Conservation (phyloP, 1,140 invertebrate genomes). For the Pachyrhynchus sulphureomaculatus region DNA sequence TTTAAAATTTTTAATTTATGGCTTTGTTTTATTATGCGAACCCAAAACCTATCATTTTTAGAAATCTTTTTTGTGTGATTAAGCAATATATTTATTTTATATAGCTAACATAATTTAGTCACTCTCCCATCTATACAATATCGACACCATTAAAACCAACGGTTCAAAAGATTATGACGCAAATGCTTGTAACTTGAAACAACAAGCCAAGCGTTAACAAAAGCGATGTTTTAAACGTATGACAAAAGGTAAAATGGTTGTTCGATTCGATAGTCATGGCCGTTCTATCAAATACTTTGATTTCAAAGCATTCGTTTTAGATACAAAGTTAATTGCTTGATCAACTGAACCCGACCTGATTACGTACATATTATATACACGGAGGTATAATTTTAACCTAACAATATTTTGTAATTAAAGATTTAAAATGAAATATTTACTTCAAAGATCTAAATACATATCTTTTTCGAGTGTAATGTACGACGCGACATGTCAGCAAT, state of each 20-base stretch:
- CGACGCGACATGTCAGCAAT: too few relatives aligned
- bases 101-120: too few relatives aligned
- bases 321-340: slow-evolving; percentile 4
- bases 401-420: not conserved
- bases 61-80: too few relatives aligned
- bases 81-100: too few relatives aligned
- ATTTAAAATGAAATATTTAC: too few relatives aligned
- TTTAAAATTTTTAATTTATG: too few relatives aligned
- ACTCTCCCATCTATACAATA: too few relatives aligned
- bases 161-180: not conserved
- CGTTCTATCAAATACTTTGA: slow-evolving; percentile 8
- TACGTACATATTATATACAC: not conserved
- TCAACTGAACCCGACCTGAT: not conserved
- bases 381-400: not conserved
- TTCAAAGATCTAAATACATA: too few relatives aligned
- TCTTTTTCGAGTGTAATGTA: too few relatives aligned
- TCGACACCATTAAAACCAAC: too few relatives aligned
- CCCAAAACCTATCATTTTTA: too few relatives aligned
- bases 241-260: slow-evolving; percentile 22
- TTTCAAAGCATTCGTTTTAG: slow-evolving; percentile 8
- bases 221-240: slow-evolving; percentile 31
- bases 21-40: too few relatives aligned
- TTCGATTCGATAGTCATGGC: not conserved
- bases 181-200: not conserved
- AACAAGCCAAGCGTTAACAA: slow-evolving; percentile 8